Conservation (phyloP, 2,888 invertebrate genomes). For the Linnaemya vulpina region DNA sequence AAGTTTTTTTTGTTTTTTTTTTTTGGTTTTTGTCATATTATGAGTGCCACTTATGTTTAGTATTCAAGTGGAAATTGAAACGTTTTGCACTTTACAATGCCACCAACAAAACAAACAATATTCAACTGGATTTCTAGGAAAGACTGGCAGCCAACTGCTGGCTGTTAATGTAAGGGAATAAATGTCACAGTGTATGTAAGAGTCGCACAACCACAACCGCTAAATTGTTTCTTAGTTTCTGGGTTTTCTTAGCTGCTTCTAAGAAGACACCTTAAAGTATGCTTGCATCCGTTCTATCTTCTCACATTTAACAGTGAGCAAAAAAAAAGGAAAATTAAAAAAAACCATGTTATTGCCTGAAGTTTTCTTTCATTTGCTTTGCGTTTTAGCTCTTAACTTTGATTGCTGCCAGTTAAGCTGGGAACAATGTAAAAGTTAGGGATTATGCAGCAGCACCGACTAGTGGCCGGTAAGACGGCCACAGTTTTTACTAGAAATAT, state of each 20-base stretch:
- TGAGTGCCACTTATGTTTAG: slow-evolving; percentile 68
- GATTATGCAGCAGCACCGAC: neutral
- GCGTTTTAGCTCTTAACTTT: neutral
- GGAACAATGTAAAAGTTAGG: slow-evolving; percentile 18
- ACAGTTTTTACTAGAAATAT: slow-evolving; percentile 34
- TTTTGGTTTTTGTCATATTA: slow-evolving; percentile 34
- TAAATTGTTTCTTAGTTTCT: slow-evolving; percentile 3
- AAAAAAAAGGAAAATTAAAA: slow-evolving; percentile 3
- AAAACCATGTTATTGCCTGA: slow-evolving; percentile 21
- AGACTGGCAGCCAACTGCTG: neutral
- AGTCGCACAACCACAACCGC: neutral
- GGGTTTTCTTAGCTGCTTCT: slow-evolving; percentile 28
- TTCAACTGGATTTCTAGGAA: slow-evolving; percentile 6
- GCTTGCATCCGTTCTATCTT: slow-evolving; percentile 46
- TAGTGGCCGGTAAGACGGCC: slow-evolving; percentile 10
- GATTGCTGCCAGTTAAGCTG: slow-evolving; percentile 38
- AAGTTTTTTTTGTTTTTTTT: no score
- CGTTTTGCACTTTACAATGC: slow-evolving; percentile 56
- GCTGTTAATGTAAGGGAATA: neutral
- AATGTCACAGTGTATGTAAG: neutral
- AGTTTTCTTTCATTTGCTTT: slow-evolving; percentile 16
- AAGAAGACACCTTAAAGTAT: slow-evolving; percentile 60
- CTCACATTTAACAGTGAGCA: slow-evolving; percentile 23
- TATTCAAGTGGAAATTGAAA: slow-evolving; percentile 72
- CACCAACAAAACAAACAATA: slow-evolving; percentile 58